A percentile compares a stretch with the other conserved stretches of the same genome.
These are phyloP conservation scores for Ormyrus nitidulus DNA, from an alignment of 2,888 invertebrate species.

Conservation along the genomic window DNA sequence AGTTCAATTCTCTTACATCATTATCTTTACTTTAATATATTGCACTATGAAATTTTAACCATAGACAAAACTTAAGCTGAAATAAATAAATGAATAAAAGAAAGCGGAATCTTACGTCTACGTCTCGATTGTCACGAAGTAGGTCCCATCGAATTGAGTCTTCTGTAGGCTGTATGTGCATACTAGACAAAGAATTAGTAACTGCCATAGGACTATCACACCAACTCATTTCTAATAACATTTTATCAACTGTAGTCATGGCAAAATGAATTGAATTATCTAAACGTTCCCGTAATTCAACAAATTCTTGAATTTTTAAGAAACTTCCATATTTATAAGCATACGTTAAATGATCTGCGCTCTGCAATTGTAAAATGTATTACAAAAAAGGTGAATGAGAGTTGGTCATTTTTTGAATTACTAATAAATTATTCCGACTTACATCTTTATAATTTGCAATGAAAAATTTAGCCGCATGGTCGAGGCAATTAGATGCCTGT, in stretches of 20 bases:
- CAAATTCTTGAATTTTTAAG: constrained; percentile 92
- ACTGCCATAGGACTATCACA: constrained; percentile 66
- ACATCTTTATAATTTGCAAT: constrained; percentile 92
- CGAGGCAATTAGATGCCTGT: constrained; percentile 83
- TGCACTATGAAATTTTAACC: no score
- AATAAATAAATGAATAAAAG: constrained; percentile 8
- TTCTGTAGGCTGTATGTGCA: constrained; percentile 69
- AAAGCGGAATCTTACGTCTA: constrained; percentile 64
- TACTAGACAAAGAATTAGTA: constrained; percentile 65
- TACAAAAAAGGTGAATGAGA: background rate
- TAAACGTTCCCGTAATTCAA: constrained; percentile 87
- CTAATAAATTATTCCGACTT: constrained; percentile 70
- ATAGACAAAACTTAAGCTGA: no score
- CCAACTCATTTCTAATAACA: constrained; percentile 81
- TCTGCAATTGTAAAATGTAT: constrained; percentile 77
- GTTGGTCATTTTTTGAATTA: background rate
- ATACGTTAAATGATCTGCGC: constrained; percentile 92
- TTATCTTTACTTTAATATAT: no score
- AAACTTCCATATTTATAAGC: constrained; percentile 97
- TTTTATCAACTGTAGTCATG: constrained; percentile 81
- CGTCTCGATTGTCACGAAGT: constrained; percentile 72
- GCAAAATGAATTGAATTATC: constrained; percentile 89
- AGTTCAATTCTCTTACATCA: no score
- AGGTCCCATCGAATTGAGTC: constrained; percentile 69
- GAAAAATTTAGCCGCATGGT: constrained; percentile 90